A percentile compares a stretch with the other conserved stretches of the same genome.
Conservation (phyloP, 1,140 invertebrate genomes). For the Leptopilina clavipes region DNA sequence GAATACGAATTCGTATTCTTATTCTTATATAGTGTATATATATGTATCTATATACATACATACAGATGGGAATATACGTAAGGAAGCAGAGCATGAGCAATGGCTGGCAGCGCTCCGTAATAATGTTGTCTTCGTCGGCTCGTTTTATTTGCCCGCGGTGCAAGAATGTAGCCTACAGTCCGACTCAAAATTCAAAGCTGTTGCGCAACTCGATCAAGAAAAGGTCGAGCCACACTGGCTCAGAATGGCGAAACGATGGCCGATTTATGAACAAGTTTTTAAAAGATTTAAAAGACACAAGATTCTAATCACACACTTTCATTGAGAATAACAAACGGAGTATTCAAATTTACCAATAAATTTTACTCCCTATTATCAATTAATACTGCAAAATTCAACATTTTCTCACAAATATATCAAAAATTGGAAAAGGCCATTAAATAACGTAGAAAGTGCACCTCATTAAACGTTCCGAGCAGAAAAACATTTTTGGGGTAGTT, state of each 20-base stretch:
- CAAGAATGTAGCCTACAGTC: conserved; percentile 76
- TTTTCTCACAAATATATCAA: no score
- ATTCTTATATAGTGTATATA: conserved; percentile 44
- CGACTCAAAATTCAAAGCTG: conserved; percentile 69
- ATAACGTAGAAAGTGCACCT: no score
- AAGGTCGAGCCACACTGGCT: conserved; percentile 47
- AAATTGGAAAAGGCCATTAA: no score
- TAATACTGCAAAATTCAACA: no score
- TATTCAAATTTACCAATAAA: no score
- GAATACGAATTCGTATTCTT: conserved; percentile 58
- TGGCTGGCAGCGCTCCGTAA: conserved; percentile 73
- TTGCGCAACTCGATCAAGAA: conserved; percentile 68
- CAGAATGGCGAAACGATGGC: conserved; percentile 42
- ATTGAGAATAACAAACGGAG: no score
- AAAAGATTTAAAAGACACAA: conserved; percentile 17
- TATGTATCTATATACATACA: conserved; percentile 44
- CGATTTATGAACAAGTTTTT: conserved; percentile 38
- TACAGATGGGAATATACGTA: conserved; percentile 63
- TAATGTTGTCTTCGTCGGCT: conserved; percentile 74
- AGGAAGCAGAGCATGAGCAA: conserved; percentile 73
- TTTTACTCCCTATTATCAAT: no score
- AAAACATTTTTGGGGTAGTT: no score
- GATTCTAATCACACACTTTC: no score
- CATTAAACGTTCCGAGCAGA: no score
- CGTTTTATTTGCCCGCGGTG: conserved; percentile 73